phyloP scores from a whole-genome alignment of 2,888 invertebrate species.

The Polyommatus icarus region DNA sequence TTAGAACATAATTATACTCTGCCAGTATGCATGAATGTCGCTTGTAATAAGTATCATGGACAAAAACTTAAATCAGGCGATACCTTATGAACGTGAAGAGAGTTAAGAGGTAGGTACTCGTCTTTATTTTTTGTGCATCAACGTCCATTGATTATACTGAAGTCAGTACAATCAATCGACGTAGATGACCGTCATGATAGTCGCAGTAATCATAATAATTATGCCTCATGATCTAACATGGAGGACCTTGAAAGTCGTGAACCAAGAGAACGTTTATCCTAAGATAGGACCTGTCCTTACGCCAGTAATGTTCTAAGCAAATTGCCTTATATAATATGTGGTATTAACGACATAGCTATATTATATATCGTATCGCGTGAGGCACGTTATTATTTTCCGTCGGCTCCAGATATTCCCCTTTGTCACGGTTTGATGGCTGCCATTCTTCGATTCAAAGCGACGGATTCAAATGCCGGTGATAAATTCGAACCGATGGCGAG shows the following conservation, averaged over 20 bases:
- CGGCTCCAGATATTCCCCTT: background rate
- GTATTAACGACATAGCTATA: background rate
- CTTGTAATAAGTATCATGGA: too few relatives aligned
- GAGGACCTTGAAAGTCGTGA: background rate
- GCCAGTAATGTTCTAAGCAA: background rate
- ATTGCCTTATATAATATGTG: background rate
- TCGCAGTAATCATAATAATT: background rate
- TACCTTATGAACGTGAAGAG: too few relatives aligned
- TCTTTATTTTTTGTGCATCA: too few relatives aligned
- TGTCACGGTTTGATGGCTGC: conserved; percentile 15
- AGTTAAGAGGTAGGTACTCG: too few relatives aligned
- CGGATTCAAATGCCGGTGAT: background rate
- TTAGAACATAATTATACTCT: too few relatives aligned
- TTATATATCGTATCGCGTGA: background rate
- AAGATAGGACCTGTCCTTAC: background rate
- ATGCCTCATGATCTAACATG: background rate
- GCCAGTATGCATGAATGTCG: too few relatives aligned
- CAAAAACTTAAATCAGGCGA: too few relatives aligned
- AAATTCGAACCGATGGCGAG: conserved; percentile 4
- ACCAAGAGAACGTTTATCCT: background rate
- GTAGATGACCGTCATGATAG: too few relatives aligned
- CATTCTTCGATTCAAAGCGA: conserved; percentile 21
- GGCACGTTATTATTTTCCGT: conserved; percentile 12
- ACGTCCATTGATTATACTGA: too few relatives aligned
- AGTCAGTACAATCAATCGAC: too few relatives aligned